These are phyloP conservation scores for Amorpha juglandis DNA, from an alignment of 2,888 invertebrate species.

Conservation along the genomic window DNA sequence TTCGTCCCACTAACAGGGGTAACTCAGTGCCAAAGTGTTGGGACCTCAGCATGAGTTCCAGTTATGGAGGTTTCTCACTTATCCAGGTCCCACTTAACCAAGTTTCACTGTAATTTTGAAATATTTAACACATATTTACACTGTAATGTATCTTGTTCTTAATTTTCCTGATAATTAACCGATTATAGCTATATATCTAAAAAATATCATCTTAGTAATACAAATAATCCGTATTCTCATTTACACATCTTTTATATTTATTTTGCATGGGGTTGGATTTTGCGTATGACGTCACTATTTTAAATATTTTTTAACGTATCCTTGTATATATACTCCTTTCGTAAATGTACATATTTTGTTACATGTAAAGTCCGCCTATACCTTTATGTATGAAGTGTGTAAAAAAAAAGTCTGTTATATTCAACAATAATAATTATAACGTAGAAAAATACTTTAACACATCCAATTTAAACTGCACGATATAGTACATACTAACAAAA, in stretches of 20 bases:
- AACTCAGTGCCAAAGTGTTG: too few relatives aligned
- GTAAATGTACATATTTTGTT: neutral
- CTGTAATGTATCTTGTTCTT: neutral
- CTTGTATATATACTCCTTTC: neutral
- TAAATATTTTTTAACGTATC: neutral
- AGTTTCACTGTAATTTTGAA: too few relatives aligned
- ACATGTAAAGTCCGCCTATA: too few relatives aligned
- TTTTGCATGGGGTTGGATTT: constrained; percentile 2
- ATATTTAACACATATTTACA: neutral
- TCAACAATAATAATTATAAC: neutral
- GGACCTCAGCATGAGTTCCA: too few relatives aligned
- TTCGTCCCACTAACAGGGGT: too few relatives aligned
- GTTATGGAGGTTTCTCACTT: too few relatives aligned
- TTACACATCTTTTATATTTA: neutral
- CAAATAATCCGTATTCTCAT: too few relatives aligned
- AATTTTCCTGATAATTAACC: neutral
- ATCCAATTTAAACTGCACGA: neutral
- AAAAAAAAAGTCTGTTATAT: neutral
- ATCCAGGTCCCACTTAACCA: too few relatives aligned
- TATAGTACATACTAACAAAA: neutral
- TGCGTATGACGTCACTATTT: constrained; percentile 1
- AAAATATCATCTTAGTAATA: too few relatives aligned
- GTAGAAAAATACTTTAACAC: neutral
- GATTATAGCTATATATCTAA: neutral
- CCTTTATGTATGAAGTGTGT: too few relatives aligned